These are phyloP conservation scores for Hirtodrosophila confusa DNA, from an alignment of 2,888 invertebrate genomes.

Conservation along the genomic window DNA sequence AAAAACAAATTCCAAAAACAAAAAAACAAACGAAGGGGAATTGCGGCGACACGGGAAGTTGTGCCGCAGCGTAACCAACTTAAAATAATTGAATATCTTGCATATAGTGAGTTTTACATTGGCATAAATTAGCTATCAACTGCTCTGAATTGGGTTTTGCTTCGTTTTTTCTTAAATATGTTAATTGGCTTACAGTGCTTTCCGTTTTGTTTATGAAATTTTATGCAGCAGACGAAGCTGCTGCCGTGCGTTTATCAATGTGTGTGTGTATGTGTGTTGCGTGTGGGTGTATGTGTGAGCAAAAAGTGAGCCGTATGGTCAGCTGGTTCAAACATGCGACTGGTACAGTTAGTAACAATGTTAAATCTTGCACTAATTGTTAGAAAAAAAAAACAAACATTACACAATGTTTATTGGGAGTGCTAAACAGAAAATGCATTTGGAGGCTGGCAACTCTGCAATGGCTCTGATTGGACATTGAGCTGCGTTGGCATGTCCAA, in stretches of 20 bases:
- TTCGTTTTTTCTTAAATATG: slow-evolving; percentile 32
- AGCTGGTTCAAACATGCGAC: slow-evolving; percentile 49
- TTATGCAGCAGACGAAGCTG: slow-evolving; percentile 34
- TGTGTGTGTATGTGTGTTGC: slow-evolving; percentile 1
- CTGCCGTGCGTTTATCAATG: too few relatives aligned
- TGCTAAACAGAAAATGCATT: slow-evolving; percentile 28
- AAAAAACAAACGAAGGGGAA: background rate
- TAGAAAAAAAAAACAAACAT: slow-evolving; percentile 38
- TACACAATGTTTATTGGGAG: slow-evolving; percentile 45
- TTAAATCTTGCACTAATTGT: slow-evolving; percentile 44
- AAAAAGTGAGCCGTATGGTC: slow-evolving; percentile 31
- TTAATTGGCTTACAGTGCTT: slow-evolving; percentile 42
- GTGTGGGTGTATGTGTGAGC: background rate
- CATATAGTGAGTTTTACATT: slow-evolving; percentile 28
- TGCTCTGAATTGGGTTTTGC: slow-evolving; percentile 22
- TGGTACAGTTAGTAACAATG: slow-evolving; percentile 42
- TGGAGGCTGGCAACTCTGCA: slow-evolving; percentile 49
- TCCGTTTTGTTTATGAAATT: slow-evolving; percentile 54
- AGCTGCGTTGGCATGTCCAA: slow-evolving; percentile 55
- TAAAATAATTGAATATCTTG: slow-evolving; percentile 36
- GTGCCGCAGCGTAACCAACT: slow-evolving; percentile 38
- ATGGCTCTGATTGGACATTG: slow-evolving; percentile 50
- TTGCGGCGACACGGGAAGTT: slow-evolving; percentile 5
- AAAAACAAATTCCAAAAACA: slow-evolving; percentile 4
- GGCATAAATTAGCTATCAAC: slow-evolving; percentile 40